Conservation (phyloP, 2,888 invertebrate genomes). For the Drosophila nr. medialis region DNA sequence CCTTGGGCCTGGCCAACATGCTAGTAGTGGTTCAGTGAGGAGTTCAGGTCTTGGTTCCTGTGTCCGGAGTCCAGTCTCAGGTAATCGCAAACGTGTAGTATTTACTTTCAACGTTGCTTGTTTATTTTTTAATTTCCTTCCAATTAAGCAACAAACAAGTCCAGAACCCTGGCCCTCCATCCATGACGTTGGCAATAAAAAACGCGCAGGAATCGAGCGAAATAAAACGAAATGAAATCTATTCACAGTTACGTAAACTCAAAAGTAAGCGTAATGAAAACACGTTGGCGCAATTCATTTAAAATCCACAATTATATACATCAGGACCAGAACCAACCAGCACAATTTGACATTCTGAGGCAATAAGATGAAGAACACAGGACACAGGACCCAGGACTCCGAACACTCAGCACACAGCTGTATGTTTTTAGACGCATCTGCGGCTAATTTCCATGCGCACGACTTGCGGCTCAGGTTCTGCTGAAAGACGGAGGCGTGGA, state of each 20-base stretch:
- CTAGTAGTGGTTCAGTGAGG: constrained; percentile 13
- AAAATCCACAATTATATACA: constrained; percentile 46
- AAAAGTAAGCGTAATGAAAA: constrained; percentile 62
- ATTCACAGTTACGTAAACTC: constrained; percentile 52
- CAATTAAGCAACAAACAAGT: constrained; percentile 81
- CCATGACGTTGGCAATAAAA: constrained; percentile 59
- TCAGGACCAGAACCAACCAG: not conserved
- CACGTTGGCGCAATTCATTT: constrained; percentile 69
- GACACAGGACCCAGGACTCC: not conserved
- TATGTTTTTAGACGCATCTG: constrained; percentile 63
- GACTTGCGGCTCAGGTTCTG: constrained; percentile 41
- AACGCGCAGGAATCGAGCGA: constrained; percentile 46
- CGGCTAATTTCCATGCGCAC: constrained; percentile 67
- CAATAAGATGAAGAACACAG: constrained; percentile 1
- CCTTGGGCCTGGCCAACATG: constrained; percentile 41
- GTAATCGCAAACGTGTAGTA: constrained; percentile 76
- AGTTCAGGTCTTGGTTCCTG: not conserved
- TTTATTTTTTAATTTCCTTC: constrained; percentile 81
- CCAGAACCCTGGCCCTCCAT: not conserved
- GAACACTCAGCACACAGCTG: constrained; percentile 38
- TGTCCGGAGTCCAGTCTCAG: constrained; percentile 50
- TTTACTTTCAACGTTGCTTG: constrained; percentile 77
- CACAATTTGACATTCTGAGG: constrained; percentile 44
- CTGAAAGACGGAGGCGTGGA: not conserved
- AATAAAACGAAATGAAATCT: constrained; percentile 55